These are phyloP conservation scores for Caenorhabditis japonica DNA, from an alignment of 2,888 invertebrate species.

Conservation along the genomic window DNA sequence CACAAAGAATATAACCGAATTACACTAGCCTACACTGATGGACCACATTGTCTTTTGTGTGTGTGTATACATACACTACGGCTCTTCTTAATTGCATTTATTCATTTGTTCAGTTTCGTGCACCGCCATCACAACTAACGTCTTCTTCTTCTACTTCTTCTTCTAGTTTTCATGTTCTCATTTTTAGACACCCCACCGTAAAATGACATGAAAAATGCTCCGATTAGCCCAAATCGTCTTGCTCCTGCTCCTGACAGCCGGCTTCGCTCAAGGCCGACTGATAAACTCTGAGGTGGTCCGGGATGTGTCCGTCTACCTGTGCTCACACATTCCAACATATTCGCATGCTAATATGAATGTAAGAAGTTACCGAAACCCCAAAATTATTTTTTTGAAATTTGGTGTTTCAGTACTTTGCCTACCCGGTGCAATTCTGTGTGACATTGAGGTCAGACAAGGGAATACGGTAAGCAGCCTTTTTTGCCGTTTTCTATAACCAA, in stretches of 20 bases:
- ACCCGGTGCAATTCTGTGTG: conserved; percentile 66
- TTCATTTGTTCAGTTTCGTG: conserved; percentile 47
- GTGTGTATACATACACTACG: conserved; percentile 37
- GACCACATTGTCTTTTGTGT: conserved; percentile 29
- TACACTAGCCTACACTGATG: conserved; percentile 39
- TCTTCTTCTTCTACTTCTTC: conserved; percentile 9
- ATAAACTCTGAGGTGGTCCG: conserved; percentile 48
- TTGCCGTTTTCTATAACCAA: neutral
- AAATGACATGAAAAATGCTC: conserved; percentile 36
- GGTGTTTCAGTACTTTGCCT: conserved; percentile 63
- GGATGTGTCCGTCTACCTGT: conserved; percentile 48
- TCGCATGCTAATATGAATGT: conserved; percentile 55
- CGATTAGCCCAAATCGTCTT: conserved; percentile 2
- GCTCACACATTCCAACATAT: conserved; percentile 46
- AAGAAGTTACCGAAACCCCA: neutral
- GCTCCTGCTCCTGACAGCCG: conserved; percentile 19
- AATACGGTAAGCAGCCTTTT: conserved; percentile 33
- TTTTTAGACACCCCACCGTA: conserved; percentile 17
- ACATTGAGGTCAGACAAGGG: conserved; percentile 64
- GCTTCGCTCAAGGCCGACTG: conserved; percentile 5
- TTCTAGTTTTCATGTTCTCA: too few species aligned
- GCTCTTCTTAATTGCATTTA: conserved; percentile 54
- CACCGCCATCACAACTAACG: conserved; percentile 24
- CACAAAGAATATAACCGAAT: conserved; percentile 33
- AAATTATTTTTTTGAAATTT: neutral